These are phyloP conservation scores for Rhagophthalmus giganteus DNA, from an alignment of 2,888 invertebrate species.

Conservation along the genomic window DNA sequence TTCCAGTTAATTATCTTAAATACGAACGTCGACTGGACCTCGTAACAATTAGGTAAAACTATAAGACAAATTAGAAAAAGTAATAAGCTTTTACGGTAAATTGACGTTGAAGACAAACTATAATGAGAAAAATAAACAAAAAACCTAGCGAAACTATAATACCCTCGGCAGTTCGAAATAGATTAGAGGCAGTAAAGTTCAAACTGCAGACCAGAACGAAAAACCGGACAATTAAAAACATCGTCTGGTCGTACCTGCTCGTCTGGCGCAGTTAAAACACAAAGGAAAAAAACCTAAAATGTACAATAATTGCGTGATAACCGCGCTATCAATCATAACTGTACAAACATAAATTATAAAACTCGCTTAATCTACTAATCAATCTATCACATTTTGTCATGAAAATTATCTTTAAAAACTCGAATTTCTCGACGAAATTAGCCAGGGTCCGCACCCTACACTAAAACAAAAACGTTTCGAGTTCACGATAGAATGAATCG, in stretches of 20 bases:
- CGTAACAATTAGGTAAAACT: background rate
- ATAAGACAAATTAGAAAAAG: conserved; percentile 6
- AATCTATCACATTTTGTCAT: conserved; percentile 52
- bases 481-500: conserved; percentile 19
- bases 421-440: conserved; percentile 38
- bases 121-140: conserved; percentile 26
- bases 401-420: conserved; percentile 48
- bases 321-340: conserved; percentile 46
- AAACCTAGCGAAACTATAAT: conserved; percentile 28
- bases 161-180: conserved; percentile 31
- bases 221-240: conserved; percentile 30
- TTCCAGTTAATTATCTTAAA: background rate
- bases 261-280: conserved; percentile 7
- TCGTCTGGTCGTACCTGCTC: conserved; percentile 23
- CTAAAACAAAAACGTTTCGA: conserved; percentile 10
- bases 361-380: conserved; percentile 47
- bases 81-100: conserved; percentile 23
- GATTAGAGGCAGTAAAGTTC: conserved; percentile 36
- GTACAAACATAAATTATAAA: conserved; percentile 45
- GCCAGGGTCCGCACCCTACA: conserved; percentile 19
- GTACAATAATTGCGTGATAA: conserved; percentile 46
- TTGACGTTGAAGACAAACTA: conserved; percentile 26
- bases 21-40: background rate
- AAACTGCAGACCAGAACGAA: conserved; percentile 27
- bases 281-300: conserved; percentile 23